phyloP scores from a whole-genome alignment of 2,113 vertebrate genomes.

The Melanerpes formicivorus region DNA sequence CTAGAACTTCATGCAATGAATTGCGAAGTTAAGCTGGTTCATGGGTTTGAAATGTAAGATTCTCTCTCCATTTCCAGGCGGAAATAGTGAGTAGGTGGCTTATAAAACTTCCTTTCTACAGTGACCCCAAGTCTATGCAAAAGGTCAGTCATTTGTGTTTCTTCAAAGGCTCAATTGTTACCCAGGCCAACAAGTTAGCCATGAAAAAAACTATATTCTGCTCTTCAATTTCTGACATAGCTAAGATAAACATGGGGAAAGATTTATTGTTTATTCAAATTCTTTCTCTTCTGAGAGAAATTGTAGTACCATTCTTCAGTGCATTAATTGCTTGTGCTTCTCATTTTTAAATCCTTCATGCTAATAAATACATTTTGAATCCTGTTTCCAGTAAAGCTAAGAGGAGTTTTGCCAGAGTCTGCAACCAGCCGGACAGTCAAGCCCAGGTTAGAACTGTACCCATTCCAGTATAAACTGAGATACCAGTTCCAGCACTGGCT shows the following conservation, averaged over 20 bases:
- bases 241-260: constrained; percentile 63
- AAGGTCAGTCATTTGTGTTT: constrained; percentile 66
- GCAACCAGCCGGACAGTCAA: neutral
- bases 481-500: neutral
- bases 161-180: constrained; percentile 74
- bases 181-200: constrained; percentile 60
- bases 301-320: neutral
- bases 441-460: neutral
- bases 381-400: neutral
- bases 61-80: constrained; percentile 18
- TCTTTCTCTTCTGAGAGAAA: constrained; percentile 42
- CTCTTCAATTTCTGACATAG: constrained; percentile 55
- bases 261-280: constrained; percentile 67
- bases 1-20: neutral
- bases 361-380: neutral
- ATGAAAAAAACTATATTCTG: constrained; percentile 56
- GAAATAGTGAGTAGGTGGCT: constrained; percentile 69
- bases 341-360: neutral
- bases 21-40: constrained; percentile 16
- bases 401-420: neutral
- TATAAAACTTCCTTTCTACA: constrained; percentile 73
- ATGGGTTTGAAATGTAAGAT: constrained; percentile 47
- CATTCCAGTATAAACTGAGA: neutral
- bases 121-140: constrained; percentile 73
- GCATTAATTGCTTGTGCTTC: constrained; percentile 21